phyloP scores from a whole-genome alignment of 2,113 vertebrate species.

The Leptobrachium ailaonicum region DNA sequence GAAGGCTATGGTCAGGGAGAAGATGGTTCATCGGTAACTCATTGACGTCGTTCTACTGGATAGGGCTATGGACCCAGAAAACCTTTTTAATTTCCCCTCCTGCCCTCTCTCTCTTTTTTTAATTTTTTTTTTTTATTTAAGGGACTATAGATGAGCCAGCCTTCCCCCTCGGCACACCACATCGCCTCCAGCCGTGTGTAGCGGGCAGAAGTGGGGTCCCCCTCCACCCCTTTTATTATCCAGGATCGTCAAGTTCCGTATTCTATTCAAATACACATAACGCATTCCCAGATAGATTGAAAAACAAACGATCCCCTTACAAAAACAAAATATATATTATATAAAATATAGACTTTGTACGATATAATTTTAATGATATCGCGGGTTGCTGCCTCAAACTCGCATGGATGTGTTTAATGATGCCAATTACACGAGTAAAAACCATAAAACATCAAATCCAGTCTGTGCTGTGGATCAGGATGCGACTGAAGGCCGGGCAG shows the following conservation, averaged over 20 bases:
- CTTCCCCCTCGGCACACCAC: too few relatives aligned
- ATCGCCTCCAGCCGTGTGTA: too few relatives aligned
- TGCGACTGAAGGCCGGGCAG: neutral
- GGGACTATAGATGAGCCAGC: neutral
- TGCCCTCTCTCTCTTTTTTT: too few relatives aligned
- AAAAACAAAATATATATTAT: constrained; percentile 40
- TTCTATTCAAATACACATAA: constrained; percentile 18
- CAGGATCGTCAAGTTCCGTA: neutral
- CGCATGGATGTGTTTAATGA: constrained; percentile 14
- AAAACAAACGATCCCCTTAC: constrained; percentile 13
- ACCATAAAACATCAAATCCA: neutral
- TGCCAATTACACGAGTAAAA: constrained; percentile 28
- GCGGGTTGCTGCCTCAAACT: constrained; percentile 36
- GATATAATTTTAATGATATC: constrained; percentile 33
- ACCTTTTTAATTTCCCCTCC: neutral
- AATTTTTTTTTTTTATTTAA: neutral
- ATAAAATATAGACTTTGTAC: constrained; percentile 27
- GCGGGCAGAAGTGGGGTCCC: too few relatives aligned
- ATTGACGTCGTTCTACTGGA: neutral
- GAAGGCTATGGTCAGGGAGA: neutral
- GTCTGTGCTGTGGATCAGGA: neutral
- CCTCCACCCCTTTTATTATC: too few relatives aligned
- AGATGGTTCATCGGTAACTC: neutral
- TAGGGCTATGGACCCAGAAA: neutral
- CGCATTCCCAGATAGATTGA: constrained; percentile 37